Base-by-base conservation (phyloP, 1,140 invertebrate species). In the Leguminivora glycinivorella region DNA sequence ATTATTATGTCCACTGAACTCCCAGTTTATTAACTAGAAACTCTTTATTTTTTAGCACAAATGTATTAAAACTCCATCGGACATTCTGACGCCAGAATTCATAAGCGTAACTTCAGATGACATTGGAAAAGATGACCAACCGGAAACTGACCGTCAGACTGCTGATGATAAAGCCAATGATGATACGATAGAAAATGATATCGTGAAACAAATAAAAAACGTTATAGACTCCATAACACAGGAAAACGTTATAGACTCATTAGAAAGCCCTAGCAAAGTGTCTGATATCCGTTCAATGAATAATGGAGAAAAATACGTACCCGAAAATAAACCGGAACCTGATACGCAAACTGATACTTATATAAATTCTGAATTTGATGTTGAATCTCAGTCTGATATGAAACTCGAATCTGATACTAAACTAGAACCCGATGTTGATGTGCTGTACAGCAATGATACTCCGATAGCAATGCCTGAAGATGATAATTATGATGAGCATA, bases 61-160 rank as follows among this genome's bases (percentile, higher is more conserved):
- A 22, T 52, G 47, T 52, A 52, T 52, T 19, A 52, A 52, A 22
- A 52, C 47, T 52, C 47, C 47, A 22, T 52, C 47, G 17, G 56
- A 58, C 5, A 17, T 58, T 58, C 7, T 29, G 22, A 58, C 56
- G 14, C 22, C 56, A 26, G 56, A 63, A 17, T 63, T 31, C 14
- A 2, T 63, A 63, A 63, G 58, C 17, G 4, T 29, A 14, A 29
- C 58, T 26, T 63, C 58, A 63, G 58, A 29, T 19, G 7, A 63
- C 17, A 12, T 29, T 6, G 58, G 34, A n/a, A 29, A 63, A 52
- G 7, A 19, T 22, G 25, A 63, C 29, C 26, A 14, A 31, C 58
- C n/a, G 4, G n/a, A 63, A 63, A 63, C 14, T 19, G 47, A 52
- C 17, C 17, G 1, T 22, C 58, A 63, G 34, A 29, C 19, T 22